These are phyloP conservation scores for human (Homo sapiens) DNA, from an alignment of 2,113 vertebrate species.

Conservation along the genomic window GRCh38 chr1:228965501-228966000, in stretches of 20 bases:
- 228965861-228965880: background rate
- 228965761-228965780: background rate
- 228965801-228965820: background rate
- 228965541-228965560: background rate
- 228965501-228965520: background rate
- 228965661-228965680: too few species aligned
- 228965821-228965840: background rate
- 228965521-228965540: background rate
- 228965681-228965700: too few species aligned
- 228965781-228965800: background rate
- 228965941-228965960: background rate
- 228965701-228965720: too few species aligned
- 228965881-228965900: background rate
- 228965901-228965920: background rate
- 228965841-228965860: background rate
- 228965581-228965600: too few species aligned
- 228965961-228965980: background rate
- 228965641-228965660: too few species aligned
- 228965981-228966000: background rate
- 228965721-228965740: background rate
- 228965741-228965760: background rate
- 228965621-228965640: background rate
- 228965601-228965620: background rate
- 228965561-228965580: background rate
- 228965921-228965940: background rate